phyloP scores from a whole-genome alignment of 2,888 invertebrate species.

The Eristalis tenax region DNA sequence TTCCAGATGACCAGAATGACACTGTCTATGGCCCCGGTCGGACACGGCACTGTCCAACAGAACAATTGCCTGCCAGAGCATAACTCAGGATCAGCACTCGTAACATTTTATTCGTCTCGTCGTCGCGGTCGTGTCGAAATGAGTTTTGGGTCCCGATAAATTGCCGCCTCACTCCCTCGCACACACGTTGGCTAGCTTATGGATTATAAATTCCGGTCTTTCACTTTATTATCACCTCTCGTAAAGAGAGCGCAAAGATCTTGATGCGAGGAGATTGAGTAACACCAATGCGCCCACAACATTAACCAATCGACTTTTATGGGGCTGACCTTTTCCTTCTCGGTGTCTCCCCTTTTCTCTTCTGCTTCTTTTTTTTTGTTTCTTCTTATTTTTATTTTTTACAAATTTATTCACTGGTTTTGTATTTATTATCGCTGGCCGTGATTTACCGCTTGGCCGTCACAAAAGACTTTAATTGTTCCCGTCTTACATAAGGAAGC shows the following conservation, averaged over 20 bases:
- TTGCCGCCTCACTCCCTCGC: neutral
- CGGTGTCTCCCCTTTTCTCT: neutral
- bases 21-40: neutral
- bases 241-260: neutral
- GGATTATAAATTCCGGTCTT: slow-evolving; percentile 21
- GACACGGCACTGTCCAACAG: neutral
- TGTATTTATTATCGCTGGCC: slow-evolving; percentile 52
- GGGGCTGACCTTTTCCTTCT: slow-evolving; percentile 28
- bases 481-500: slow-evolving; percentile 58
- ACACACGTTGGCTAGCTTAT: slow-evolving; percentile 14
- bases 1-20: neutral
- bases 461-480: slow-evolving; percentile 61
- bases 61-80: neutral
- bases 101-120: neutral
- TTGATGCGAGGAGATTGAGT: slow-evolving; percentile 21
- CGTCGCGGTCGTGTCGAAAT: neutral
- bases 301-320: slow-evolving; percentile 32
- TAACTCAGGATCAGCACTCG: neutral
- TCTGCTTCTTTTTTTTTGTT: neutral
- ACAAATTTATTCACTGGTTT: slow-evolving; percentile 60
- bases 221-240: slow-evolving; percentile 29
- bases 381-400: neutral
- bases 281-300: slow-evolving; percentile 48
- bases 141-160: neutral
- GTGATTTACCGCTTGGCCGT: slow-evolving; percentile 52